Conservation (phyloP, 2,888 invertebrate genomes). For the Lasioglossum oenotherae region DNA sequence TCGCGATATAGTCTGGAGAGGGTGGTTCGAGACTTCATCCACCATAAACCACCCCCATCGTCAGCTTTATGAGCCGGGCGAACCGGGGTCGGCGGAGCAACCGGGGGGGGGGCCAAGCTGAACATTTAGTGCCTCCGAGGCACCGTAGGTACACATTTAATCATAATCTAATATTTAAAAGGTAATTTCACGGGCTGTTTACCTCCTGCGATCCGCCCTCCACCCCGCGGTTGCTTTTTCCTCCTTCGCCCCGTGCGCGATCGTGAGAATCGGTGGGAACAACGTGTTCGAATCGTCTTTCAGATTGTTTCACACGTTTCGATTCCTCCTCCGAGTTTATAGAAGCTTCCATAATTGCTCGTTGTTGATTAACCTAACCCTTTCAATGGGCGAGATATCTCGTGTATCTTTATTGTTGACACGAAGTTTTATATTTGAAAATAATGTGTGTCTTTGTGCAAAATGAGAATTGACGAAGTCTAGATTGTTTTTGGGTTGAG, state of each 20-base stretch:
- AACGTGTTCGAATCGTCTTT: slow-evolving; percentile 42
- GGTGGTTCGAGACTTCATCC: slow-evolving; percentile 71
- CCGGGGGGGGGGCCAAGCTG: slow-evolving; percentile 59
- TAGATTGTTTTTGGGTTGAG: not conserved
- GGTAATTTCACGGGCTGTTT: slow-evolving; percentile 85
- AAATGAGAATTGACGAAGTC: not conserved
- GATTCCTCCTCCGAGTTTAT: not conserved
- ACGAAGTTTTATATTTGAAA: too few relatives aligned
- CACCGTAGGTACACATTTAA: slow-evolving; percentile 82
- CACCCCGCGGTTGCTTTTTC: slow-evolving; percentile 53
- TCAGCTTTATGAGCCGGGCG: slow-evolving; percentile 73
- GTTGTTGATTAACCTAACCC: not conserved
- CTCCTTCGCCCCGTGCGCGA: slow-evolving; percentile 49
- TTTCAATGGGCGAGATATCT: too few relatives aligned
- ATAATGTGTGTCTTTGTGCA: not conserved
- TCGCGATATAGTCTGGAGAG: slow-evolving; percentile 74
- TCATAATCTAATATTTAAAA: slow-evolving; percentile 85
- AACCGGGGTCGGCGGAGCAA: slow-evolving; percentile 51
- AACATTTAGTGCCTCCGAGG: slow-evolving; percentile 81
- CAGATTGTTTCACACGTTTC: slow-evolving; percentile 26
- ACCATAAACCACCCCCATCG: slow-evolving; percentile 73
- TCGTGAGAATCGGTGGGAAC: slow-evolving; percentile 68
- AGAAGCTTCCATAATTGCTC: not conserved
- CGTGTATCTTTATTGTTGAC: too few relatives aligned
- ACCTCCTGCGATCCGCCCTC: slow-evolving; percentile 76